These are phyloP conservation scores for Emydura subglobosa DNA, from an alignment of 2,113 vertebrate species.

Conservation along the genomic window DNA sequence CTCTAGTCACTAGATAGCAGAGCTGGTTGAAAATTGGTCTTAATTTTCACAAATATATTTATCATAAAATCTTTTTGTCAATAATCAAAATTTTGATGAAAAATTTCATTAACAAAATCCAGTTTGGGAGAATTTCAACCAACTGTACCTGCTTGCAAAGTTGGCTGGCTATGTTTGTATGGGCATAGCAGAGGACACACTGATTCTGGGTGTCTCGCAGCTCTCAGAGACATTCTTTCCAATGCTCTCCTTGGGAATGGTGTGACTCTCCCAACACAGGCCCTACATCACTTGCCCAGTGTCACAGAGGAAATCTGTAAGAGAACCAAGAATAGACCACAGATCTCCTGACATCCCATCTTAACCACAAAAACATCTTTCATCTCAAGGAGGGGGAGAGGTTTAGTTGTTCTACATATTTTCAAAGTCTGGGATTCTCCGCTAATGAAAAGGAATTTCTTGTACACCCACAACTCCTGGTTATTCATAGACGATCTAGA, in stretches of 20 bases:
- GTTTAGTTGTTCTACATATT: neutral
- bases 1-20: neutral
- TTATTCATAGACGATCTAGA: neutral
- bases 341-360: neutral
- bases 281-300: neutral
- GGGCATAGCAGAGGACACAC: neutral
- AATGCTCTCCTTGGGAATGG: neutral
- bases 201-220: neutral
- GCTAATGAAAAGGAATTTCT: neutral
- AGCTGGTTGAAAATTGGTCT: neutral
- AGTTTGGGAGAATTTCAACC: neutral
- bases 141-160: neutral
- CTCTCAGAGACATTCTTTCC: neutral
- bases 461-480: neutral
- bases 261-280: neutral
- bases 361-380: rapidly evolving
- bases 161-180: neutral
- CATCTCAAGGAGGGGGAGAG: neutral
- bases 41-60: neutral
- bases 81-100: neutral
- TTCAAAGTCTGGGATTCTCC: neutral
- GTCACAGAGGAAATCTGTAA: neutral
- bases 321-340: neutral
- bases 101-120: neutral
- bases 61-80: neutral